Evolutionary conservation across 2,888 invertebrate genomes (phyloP).

Genomic region (Mongoloraphidia duomilia): DNA sequence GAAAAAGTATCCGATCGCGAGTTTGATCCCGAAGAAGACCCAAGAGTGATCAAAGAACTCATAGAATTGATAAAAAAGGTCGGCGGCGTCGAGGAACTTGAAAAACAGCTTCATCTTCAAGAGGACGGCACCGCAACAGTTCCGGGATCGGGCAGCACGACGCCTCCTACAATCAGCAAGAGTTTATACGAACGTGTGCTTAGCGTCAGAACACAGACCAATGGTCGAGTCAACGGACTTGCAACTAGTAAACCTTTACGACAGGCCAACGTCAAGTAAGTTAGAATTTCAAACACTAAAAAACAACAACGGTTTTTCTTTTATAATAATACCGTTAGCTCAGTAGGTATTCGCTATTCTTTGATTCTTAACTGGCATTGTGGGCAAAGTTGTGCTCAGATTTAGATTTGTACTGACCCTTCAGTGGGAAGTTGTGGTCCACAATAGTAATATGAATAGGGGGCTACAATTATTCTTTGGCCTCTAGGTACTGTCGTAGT

Average conservation of each 20-base stretch:
- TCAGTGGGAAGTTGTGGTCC: too few species aligned
- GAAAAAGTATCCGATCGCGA: slow-evolving; percentile 33
- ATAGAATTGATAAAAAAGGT: slow-evolving; percentile 75
- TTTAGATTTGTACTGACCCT: too few species aligned
- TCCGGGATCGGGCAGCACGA: slow-evolving; percentile 33
- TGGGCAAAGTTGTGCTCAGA: too few species aligned
- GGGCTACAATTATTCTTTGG: too few species aligned
- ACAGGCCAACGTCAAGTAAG: neutral
- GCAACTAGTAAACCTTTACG: slow-evolving; percentile 1
- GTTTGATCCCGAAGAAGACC: slow-evolving; percentile 51
- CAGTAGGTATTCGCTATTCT: too few species aligned
- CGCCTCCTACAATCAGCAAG: slow-evolving; percentile 55
- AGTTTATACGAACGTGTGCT: slow-evolving; percentile 64
- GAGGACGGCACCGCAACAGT: slow-evolving; percentile 35
- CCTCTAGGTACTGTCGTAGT: too few species aligned
- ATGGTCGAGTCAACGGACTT: slow-evolving; percentile 1
- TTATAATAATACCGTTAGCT: too few species aligned
- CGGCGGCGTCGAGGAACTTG: slow-evolving; percentile 73
- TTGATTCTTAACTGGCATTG: too few species aligned
- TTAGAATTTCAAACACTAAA: too few species aligned
- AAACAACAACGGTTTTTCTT: too few species aligned
- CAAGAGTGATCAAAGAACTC: slow-evolving; percentile 65
- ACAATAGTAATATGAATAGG: too few species aligned
- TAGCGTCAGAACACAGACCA: slow-evolving; percentile 19
- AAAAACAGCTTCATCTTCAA: slow-evolving; percentile 53